A percentile compares a stretch with the other conserved stretches of the same genome.
Conservation (phyloP, 53 echinoderm and acorn worm genomes). For the Echinometra lucunter region DNA sequence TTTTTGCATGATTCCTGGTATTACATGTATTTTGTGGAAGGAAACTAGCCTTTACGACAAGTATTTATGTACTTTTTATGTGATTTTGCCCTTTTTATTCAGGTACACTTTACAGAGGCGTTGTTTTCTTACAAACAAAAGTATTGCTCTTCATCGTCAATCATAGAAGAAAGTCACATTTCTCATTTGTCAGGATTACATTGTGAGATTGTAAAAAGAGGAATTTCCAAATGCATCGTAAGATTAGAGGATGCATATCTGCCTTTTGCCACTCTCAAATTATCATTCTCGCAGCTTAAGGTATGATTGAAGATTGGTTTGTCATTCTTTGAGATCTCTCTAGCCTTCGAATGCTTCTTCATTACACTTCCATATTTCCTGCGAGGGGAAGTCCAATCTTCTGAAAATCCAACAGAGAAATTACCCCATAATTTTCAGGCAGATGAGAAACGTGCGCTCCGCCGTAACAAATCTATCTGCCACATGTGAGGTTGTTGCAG, state of each 20-base stretch:
- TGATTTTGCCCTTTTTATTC: background rate
- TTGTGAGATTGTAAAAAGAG: background rate
- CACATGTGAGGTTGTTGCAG: constrained; percentile 35
- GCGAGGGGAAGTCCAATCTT: constrained; percentile 33
- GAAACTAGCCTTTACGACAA: background rate
- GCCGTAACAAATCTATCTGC: constrained; percentile 53
- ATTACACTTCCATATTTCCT: constrained; percentile 30
- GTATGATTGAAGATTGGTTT: constrained; percentile 8
- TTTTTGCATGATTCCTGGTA: background rate
- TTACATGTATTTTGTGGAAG: no score
- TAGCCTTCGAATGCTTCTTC: background rate
- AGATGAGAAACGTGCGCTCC: constrained; percentile 50
- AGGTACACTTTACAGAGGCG: background rate
- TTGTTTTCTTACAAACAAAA: background rate
- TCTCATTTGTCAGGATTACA: background rate
- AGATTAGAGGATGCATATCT: background rate
- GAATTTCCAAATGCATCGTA: background rate
- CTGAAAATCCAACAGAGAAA: constrained; percentile 35
- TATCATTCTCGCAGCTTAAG: background rate
- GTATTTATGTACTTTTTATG: background rate
- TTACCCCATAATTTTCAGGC: constrained; percentile 57
- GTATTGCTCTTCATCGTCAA: background rate
- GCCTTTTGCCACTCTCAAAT: background rate
- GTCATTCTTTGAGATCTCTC: background rate
- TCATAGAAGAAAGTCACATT: background rate